Percentiles rank a stretch among this genome's conserved stretches.
These are phyloP conservation scores for Rhabdomys dilectus DNA, from an alignment of 2,113 vertebrate species.

Conservation along the genomic window DNA sequence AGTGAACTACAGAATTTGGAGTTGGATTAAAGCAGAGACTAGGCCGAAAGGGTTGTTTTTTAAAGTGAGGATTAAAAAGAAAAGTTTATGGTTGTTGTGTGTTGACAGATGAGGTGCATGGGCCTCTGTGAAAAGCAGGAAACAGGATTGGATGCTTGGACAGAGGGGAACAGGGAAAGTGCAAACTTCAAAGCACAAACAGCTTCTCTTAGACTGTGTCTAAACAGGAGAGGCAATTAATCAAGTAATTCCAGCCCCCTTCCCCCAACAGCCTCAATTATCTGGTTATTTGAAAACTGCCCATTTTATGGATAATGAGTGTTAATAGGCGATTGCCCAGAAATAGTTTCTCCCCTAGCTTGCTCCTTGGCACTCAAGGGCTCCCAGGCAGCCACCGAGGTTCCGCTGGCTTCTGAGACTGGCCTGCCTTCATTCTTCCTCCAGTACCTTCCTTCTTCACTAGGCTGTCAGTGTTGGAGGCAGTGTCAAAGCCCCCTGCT, in stretches of 20 bases:
- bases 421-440: not conserved
- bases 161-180: constrained; percentile 52
- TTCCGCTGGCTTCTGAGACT: not conserved
- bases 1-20: not conserved
- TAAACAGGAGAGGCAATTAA: constrained; percentile 70
- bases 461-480: not conserved
- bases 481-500: not conserved
- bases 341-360: constrained; percentile 31
- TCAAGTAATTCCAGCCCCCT: constrained; percentile 65
- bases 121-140: not conserved
- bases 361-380: not conserved
- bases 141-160: not conserved
- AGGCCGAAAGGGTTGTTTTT: not conserved
- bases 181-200: constrained; percentile 73
- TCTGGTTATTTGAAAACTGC: constrained; percentile 74
- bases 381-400: not conserved
- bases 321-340: constrained; percentile 71
- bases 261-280: constrained; percentile 66
- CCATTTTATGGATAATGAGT: constrained; percentile 73
- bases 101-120: constrained; percentile 34
- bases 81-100: not conserved
- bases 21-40: constrained; percentile 21
- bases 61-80: constrained; percentile 40
- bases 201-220: constrained; percentile 63
- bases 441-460: rapidly evolving